Conservation (phyloP, 92 coral and sea anemone species). For the Muricea muricata region DNA sequence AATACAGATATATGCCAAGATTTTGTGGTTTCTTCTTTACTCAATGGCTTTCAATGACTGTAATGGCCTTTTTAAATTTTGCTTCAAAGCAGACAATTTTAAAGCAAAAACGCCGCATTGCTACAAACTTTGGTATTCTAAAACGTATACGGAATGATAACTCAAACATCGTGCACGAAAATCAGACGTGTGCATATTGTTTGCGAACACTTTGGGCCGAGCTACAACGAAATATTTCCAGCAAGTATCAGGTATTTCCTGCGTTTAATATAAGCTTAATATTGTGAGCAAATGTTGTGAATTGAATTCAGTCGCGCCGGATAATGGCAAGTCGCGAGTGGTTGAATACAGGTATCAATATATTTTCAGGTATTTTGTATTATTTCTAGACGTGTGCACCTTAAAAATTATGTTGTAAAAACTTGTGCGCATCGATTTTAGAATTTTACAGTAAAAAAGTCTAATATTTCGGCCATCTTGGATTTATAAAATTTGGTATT, state of each 20-base stretch:
- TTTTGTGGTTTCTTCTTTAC: not conserved
- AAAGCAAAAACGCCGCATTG: not conserved
- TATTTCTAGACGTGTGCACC: slow-evolving; percentile 15
- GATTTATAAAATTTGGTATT: not conserved
- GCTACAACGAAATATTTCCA: not conserved
- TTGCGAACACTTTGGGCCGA: not conserved
- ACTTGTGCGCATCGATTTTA: slow-evolving; percentile 1
- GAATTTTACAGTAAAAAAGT: not conserved
- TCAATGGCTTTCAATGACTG: not conserved
- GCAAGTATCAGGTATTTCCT: not conserved
- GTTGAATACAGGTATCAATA: not conserved
- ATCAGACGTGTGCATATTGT: not conserved
- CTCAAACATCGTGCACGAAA: not conserved
- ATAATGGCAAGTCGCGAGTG: not conserved
- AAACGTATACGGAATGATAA: not conserved
- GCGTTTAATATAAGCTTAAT: not conserved
- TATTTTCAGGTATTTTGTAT: not conserved
- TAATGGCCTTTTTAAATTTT: not conserved
- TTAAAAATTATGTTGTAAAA: not conserved
- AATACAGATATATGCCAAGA: not conserved
- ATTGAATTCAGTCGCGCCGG: not conserved
- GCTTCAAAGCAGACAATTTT: not conserved
- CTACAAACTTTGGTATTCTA: not conserved
- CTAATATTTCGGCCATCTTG: slow-evolving; percentile 22
- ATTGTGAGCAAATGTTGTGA: not conserved